A percentile compares a stretch with the other conserved stretches of the same genome.
Evolutionary conservation across 2,888 invertebrate species (phyloP).

Genomic region (Alsophila aescularia): DNA sequence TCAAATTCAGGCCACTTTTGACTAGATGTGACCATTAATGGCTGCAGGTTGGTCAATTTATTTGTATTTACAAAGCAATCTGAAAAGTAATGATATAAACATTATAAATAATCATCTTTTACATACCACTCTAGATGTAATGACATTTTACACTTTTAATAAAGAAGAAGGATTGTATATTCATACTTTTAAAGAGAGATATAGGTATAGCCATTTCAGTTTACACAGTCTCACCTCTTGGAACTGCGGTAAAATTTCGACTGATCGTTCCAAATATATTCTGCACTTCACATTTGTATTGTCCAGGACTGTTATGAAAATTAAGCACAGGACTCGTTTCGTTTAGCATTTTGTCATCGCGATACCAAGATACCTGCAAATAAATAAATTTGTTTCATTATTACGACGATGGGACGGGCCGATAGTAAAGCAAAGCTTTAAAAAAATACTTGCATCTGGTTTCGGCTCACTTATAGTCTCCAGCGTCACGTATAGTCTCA

Average conservation of each 20-base stretch:
- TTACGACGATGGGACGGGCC: too few species aligned
- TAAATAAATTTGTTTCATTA: too few species aligned
- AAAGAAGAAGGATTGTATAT: too few species aligned
- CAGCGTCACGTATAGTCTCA: too few species aligned
- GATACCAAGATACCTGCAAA: conserved; percentile 58
- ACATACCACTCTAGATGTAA: too few species aligned
- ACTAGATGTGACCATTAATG: conserved; percentile 43
- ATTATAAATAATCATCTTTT: too few species aligned
- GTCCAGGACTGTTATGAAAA: conserved; percentile 43
- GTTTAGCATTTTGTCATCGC: too few species aligned
- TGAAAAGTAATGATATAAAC: conserved; percentile 14
- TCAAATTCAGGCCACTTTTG: conserved; percentile 38
- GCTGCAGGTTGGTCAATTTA: conserved; percentile 41
- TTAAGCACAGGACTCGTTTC: conserved; percentile 36
- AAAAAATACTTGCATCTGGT: conserved; percentile 47
- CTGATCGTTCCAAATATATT: conserved; percentile 49
- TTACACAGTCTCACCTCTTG: conserved; percentile 6
- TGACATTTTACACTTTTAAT: too few species aligned
- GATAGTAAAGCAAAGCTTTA: too few species aligned
- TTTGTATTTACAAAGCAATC: conserved; percentile 49
- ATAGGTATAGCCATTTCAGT: too few species aligned
- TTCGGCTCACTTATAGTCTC: conserved; percentile 38
- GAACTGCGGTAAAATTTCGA: conserved; percentile 7
- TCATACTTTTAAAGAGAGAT: too few species aligned
- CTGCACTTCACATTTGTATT: conserved; percentile 54